Percentiles rank a stretch among this genome's conserved stretches.
These are phyloP conservation scores for Globodera rostochiensis DNA, from an alignment of 1,140 invertebrate species.

Conservation along the genomic window DNA sequence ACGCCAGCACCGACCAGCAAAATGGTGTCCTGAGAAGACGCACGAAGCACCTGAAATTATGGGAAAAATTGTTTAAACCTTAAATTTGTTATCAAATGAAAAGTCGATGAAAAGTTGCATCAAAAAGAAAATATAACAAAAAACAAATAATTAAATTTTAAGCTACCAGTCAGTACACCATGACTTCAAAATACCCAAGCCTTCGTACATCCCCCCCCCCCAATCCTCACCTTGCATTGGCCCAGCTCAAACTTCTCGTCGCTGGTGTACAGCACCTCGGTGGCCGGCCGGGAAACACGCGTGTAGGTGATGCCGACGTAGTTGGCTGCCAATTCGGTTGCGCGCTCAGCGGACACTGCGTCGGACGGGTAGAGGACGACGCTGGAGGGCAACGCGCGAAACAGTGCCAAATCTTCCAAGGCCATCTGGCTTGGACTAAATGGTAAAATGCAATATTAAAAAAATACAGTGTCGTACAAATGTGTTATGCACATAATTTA, in stretches of 20 bases:
- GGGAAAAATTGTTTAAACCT: neutral
- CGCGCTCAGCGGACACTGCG: conserved; percentile 88
- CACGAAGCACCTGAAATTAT: conserved; percentile 72
- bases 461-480: neutral
- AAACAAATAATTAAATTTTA: too few species aligned
- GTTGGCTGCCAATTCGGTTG: conserved; percentile 92
- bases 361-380: conserved; percentile 97
- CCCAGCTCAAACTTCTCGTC: conserved; percentile 79
- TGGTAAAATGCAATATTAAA: conserved; percentile 73
- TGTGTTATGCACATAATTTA: too few species aligned
- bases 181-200: too few species aligned
- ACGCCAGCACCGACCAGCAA: conserved; percentile 88
- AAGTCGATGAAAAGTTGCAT: neutral
- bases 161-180: too few species aligned
- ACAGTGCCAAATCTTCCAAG: conserved; percentile 93
- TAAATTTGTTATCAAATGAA: neutral
- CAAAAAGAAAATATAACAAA: conserved; percentile 28
- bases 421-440: conserved; percentile 99
- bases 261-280: conserved; percentile 83
- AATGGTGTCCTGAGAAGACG: conserved; percentile 76
- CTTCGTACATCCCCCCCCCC: too few species aligned
- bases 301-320: conserved; percentile 93
- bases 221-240: conserved; percentile 69
- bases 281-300: conserved; percentile 87
- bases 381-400: conserved; percentile 84